These are phyloP conservation scores for Peromyscus leucopus DNA, from an alignment of 2,113 vertebrate genomes.

Conservation along the genomic window DNA sequence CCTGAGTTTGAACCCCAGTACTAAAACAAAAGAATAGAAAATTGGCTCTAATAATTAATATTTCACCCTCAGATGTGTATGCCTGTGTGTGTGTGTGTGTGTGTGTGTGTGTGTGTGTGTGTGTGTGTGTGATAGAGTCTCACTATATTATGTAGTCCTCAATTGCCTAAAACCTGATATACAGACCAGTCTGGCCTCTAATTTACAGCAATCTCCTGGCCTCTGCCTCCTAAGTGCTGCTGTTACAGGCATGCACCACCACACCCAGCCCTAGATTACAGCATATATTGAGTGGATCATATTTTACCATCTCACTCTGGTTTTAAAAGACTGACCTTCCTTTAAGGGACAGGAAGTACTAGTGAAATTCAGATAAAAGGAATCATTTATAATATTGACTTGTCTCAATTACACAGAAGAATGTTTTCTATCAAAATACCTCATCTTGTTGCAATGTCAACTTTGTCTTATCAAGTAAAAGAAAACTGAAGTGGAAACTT, in stretches of 20 bases:
- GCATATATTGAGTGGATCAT: not conserved
- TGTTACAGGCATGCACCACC: not conserved
- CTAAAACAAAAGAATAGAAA: not conserved
- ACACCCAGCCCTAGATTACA: too few species aligned
- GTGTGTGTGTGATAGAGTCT: not conserved
- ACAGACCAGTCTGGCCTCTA: not conserved
- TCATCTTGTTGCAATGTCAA: not conserved
- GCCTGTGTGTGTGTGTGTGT: not conserved
- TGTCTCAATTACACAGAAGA: not conserved
- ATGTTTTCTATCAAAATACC: conserved; percentile 1
- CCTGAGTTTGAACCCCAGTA: not conserved
- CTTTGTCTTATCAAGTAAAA: conserved; percentile 19
- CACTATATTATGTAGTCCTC: not conserved
- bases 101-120: not conserved
- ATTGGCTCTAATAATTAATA: not conserved
- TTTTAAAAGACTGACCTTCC: not conserved
- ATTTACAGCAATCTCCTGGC: not conserved
- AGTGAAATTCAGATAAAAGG: conserved; percentile 10
- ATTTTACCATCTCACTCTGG: not conserved
- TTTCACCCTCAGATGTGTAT: not conserved
- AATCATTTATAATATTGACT: not conserved
- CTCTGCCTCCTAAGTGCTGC: not conserved
- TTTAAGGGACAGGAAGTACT: not conserved
- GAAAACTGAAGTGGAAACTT: not conserved
- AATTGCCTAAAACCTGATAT: not conserved